These are phyloP conservation scores for Eucidaris tribuloides DNA, from an alignment of 35 echinoderm and acorn worm genomes.

Conservation along the genomic window DNA sequence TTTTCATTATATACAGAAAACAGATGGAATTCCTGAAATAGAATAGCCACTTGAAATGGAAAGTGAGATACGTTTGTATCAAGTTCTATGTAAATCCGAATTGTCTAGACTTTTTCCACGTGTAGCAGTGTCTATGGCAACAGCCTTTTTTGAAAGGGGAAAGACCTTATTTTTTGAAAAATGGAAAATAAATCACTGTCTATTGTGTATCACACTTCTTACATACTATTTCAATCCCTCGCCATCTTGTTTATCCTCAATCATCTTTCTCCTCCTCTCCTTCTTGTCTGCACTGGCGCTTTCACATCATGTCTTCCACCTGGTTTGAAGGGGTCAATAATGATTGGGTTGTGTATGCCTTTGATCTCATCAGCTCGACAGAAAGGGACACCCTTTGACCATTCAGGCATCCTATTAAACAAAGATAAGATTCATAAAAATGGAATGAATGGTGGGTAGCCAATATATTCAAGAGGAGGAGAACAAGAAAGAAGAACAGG, in stretches of 20 bases:
- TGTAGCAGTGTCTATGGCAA: no score
- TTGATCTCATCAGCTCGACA: slow-evolving; percentile 90
- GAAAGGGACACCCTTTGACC: slow-evolving; percentile 93
- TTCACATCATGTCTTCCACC: not conserved
- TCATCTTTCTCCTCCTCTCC: slow-evolving; percentile 28
- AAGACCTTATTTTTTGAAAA: no score
- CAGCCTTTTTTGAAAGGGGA: no score
- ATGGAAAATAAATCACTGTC: no score
- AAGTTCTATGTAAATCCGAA: no score
- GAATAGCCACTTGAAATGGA: no score
- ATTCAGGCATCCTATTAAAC: slow-evolving; percentile 64
- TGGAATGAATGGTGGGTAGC: no score
- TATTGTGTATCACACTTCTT: not conserved
- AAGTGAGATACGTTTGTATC: no score
- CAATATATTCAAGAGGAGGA: no score
- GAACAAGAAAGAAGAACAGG: not conserved
- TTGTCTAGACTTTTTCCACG: no score
- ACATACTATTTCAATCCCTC: slow-evolving; percentile 59
- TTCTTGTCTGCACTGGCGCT: not conserved
- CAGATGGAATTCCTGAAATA: no score
- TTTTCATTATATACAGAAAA: no score
- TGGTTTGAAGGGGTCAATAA: slow-evolving; percentile 86
- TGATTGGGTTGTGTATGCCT: slow-evolving; percentile 73
- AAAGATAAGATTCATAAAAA: not conserved
- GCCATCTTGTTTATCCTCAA: slow-evolving; percentile 66